phyloP scores from a whole-genome alignment of 2,113 vertebrate species.

The Pristiophorus japonicus region DNA sequence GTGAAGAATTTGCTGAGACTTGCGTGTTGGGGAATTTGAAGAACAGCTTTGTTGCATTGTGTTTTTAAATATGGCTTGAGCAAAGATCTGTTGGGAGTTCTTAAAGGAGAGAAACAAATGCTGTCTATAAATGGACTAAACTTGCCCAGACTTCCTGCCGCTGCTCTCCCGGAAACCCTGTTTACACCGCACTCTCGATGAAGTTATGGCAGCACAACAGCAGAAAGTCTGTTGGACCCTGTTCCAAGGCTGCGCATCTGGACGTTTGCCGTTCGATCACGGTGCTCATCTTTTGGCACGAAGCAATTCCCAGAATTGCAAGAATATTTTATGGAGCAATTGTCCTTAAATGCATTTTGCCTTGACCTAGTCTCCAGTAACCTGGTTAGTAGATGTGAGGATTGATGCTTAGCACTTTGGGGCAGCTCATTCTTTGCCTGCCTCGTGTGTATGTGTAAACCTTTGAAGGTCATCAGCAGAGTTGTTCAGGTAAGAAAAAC shows the following conservation, averaged over 20 bases:
- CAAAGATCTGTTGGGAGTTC: not conserved
- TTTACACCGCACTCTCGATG: not conserved
- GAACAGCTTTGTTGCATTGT: not conserved
- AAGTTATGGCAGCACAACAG: not conserved
- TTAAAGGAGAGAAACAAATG: not conserved
- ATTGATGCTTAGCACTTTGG: not conserved
- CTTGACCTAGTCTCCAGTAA: not conserved
- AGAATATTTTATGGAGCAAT: conserved; percentile 14
- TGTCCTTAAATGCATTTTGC: not conserved
- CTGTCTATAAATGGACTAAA: not conserved
- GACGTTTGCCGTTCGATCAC: not conserved
- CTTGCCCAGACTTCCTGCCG: not conserved
- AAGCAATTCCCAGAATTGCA: not conserved
- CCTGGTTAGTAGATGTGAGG: not conserved
- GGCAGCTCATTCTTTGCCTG: not conserved
- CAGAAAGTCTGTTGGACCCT: too few species aligned
- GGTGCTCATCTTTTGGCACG: too few species aligned
- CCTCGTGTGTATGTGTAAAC: too few species aligned
- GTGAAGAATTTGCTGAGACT: not conserved
- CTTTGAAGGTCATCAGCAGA: not conserved
- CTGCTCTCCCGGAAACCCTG: not conserved
- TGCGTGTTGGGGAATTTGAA: not conserved
- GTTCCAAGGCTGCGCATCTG: too few species aligned
- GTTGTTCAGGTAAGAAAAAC: not conserved
- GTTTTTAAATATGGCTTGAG: not conserved